A percentile compares a stretch with the other conserved stretches of the same genome.
These are phyloP conservation scores for Amaurobius ferox DNA, from an alignment of 2,888 invertebrate species.

Conservation along the genomic window DNA sequence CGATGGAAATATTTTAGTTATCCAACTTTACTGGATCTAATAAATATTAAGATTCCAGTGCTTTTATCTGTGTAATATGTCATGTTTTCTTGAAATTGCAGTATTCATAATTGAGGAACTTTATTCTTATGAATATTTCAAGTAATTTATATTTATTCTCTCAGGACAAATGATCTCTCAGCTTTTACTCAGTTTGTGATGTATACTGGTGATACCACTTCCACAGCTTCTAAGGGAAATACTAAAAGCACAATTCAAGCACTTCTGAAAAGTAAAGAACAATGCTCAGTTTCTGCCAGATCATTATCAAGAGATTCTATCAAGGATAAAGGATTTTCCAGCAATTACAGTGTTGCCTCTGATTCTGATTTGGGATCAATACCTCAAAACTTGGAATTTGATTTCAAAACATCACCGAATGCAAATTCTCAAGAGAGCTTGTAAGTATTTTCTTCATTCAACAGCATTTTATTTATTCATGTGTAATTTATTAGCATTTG, in stretches of 20 bases:
- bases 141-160: too few species aligned
- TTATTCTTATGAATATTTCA: too few species aligned
- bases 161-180: neutral
- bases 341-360: neutral
- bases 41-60: too few species aligned
- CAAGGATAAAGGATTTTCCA: neutral
- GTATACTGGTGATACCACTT: conserved; percentile 40
- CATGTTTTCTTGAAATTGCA: too few species aligned
- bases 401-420: neutral
- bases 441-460: too few species aligned
- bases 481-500: too few species aligned
- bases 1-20: neutral
- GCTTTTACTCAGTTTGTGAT: conserved; percentile 28
- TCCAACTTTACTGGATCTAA: too few species aligned
- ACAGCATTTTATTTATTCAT: too few species aligned
- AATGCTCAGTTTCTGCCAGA: conserved; percentile 3
- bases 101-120: too few species aligned
- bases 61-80: too few species aligned
- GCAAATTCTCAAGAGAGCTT: neutral
- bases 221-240: conserved; percentile 28
- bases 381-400: neutral
- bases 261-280: conserved; percentile 37
- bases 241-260: conserved; percentile 57
- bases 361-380: neutral
- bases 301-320: conserved; percentile 6